These are phyloP conservation scores for Gulo gulo DNA, from an alignment of 2,113 vertebrate species.

Conservation along the genomic window DNA sequence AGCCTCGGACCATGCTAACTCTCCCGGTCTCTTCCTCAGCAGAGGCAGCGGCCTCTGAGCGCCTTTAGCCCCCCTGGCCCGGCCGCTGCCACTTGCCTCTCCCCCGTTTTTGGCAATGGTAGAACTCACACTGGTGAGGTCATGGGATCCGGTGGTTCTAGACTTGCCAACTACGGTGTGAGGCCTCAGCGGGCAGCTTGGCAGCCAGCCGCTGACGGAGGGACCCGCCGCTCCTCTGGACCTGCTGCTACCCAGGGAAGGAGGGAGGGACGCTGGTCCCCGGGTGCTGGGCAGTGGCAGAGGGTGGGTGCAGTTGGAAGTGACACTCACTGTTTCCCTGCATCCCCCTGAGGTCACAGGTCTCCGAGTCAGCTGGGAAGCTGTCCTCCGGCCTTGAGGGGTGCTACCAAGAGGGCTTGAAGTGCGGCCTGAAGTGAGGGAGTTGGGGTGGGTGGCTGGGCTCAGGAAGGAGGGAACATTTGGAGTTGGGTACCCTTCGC, in stretches of 20 bases:
- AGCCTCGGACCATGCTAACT: neutral
- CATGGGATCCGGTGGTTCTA: slow-evolving; percentile 99
- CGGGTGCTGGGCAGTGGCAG: slow-evolving; percentile 85
- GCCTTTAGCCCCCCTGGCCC: neutral
- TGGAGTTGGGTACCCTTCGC: neutral
- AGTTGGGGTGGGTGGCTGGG: no score
- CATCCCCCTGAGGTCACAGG: slow-evolving; percentile 87
- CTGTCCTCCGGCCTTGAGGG: fast-evolving
- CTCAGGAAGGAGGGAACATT: neutral
- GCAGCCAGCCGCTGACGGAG: fast-evolving
- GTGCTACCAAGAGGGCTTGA: neutral
- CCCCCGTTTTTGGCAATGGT: slow-evolving; percentile 99
- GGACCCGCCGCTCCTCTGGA: fast-evolving
- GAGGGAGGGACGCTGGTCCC: neutral
- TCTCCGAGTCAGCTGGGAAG: slow-evolving; percentile 43
- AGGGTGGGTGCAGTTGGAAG: slow-evolving; percentile 85
- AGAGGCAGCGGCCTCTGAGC: neutral
- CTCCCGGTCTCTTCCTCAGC: neutral
- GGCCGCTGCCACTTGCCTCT: slow-evolving; percentile 68
- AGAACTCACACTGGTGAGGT: slow-evolving; percentile 99
- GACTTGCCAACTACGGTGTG: slow-evolving; percentile 99
- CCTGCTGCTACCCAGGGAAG: neutral
- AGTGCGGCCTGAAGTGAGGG: neutral
- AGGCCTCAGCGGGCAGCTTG: slow-evolving; percentile 74
- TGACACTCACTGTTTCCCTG: slow-evolving; percentile 82